Percentiles rank a stretch among this genome's conserved stretches.
Conservation (phyloP, 2,113 vertebrate genomes). For the Sinocyclocheilus anophthalmus region DNA sequence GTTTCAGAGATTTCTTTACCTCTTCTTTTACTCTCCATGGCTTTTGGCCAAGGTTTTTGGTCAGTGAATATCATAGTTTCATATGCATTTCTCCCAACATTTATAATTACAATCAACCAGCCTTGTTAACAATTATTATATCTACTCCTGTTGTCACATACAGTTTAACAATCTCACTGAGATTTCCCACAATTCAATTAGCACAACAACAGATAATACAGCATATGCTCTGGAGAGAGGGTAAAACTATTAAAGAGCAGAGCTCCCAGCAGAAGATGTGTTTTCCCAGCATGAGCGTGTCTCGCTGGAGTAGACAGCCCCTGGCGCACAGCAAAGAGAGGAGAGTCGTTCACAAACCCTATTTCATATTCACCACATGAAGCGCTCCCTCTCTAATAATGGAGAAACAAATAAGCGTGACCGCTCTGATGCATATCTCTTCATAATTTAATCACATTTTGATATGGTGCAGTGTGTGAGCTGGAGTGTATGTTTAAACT, state of each 20-base stretch:
- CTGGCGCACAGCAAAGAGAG: conserved; percentile 9
- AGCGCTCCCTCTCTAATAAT: conserved; percentile 58
- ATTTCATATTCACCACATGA: conserved; percentile 60
- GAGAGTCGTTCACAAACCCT: conserved; percentile 23
- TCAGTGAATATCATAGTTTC: background rate
- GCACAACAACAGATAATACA: conserved; percentile 4
- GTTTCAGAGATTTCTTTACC: background rate
- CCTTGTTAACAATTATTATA: conserved; percentile 24
- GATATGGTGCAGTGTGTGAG: conserved; percentile 56
- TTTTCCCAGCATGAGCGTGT: conserved; percentile 43
- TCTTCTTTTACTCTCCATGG: background rate
- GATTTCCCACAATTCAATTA: conserved; percentile 19
- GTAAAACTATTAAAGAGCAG: conserved; percentile 16
- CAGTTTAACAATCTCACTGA: background rate
- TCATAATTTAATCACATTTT: conserved; percentile 69
- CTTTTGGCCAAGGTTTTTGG: background rate
- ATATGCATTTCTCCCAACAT: background rate
- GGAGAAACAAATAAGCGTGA: conserved; percentile 66
- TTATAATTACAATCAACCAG: background rate
- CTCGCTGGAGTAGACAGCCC: conserved; percentile 24
- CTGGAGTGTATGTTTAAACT: conserved; percentile 53
- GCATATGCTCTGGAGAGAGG: conserved; percentile 20
- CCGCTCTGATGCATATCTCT: conserved; percentile 57
- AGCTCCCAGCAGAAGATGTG: conserved; percentile 30
- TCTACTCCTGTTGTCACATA: background rate